Percentiles rank a stretch among this genome's conserved stretches.
Conservation (phyloP, 2,797 vertebrate genomes). For the Melanotaenia pygmaea region DNA sequence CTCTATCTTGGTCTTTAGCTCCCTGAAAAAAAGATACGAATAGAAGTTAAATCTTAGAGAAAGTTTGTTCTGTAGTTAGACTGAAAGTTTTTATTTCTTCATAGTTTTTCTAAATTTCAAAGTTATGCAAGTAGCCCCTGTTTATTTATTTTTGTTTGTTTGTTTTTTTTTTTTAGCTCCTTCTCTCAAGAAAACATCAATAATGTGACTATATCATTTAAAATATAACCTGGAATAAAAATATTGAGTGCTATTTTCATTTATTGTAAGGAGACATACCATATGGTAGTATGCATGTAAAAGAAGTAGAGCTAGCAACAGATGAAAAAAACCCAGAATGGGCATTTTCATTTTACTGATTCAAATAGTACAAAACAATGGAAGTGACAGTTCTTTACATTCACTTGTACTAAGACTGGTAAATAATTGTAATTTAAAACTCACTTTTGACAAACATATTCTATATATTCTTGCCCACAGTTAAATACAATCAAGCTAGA, state of each 20-base stretch:
- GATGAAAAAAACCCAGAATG: background rate
- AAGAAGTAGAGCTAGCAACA: background rate
- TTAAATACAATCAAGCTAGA: too few relatives aligned
- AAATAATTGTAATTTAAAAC: too few relatives aligned
- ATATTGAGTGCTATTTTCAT: background rate
- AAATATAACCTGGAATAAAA: background rate
- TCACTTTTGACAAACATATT: too few relatives aligned
- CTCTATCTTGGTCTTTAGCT: conserved; percentile 86
- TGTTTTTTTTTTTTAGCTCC: too few relatives aligned
- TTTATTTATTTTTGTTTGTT: background rate
- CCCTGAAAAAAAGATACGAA: conserved; percentile 70
- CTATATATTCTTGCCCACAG: too few relatives aligned
- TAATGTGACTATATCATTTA: too few relatives aligned
- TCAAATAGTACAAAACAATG: background rate
- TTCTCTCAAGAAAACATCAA: background rate
- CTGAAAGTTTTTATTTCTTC: background rate
- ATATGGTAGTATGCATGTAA: background rate
- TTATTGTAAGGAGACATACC: conserved; percentile 3
- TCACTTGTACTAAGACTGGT: background rate
- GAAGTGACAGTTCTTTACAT: background rate
- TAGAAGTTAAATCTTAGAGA: background rate
- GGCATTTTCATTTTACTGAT: background rate
- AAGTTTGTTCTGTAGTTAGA: background rate
- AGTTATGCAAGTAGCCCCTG: background rate
- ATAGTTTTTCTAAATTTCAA: background rate